These are phyloP conservation scores for Idris sp. DNA, from an alignment of 1,140 invertebrate species.

Conservation along the genomic window DNA sequence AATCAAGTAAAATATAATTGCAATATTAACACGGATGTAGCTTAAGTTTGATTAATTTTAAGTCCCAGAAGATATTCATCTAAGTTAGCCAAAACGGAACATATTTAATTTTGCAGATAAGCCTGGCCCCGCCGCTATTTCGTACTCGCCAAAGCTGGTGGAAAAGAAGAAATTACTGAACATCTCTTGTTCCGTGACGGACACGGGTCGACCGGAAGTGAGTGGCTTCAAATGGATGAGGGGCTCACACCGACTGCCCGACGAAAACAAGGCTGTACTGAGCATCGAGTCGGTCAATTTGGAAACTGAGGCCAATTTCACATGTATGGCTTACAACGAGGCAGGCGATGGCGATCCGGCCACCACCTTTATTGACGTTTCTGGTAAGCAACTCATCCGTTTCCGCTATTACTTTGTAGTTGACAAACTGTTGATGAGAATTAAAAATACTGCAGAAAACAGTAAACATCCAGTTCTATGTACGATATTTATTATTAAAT, in stretches of 20 bases:
- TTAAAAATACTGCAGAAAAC: too few species aligned
- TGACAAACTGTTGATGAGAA: too few species aligned
- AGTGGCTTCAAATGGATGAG: slow-evolving; percentile 88
- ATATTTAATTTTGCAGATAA: slow-evolving; percentile 79
- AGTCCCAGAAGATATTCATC: too few species aligned
- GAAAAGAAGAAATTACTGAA: slow-evolving; percentile 88
- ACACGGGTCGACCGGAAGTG: slow-evolving; percentile 87
- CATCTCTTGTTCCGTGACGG: slow-evolving; percentile 88
- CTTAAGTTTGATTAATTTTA: too few species aligned
- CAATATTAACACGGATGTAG: too few species aligned
- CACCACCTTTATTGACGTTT: slow-evolving; percentile 86
- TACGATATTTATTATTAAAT: too few species aligned
- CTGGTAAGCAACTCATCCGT: slow-evolving; percentile 78
- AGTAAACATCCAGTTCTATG: too few species aligned
- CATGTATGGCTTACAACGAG: slow-evolving; percentile 89
- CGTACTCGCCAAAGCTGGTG: slow-evolving; percentile 85
- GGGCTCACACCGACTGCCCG: slow-evolving; percentile 84
- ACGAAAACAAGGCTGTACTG: slow-evolving; percentile 85
- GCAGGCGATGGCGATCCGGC: slow-evolving; percentile 88
- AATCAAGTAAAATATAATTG: too few species aligned
- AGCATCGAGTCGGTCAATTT: slow-evolving; percentile 88
- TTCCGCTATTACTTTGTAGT: slow-evolving; percentile 46
- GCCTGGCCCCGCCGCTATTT: slow-evolving; percentile 85
- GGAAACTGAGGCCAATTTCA: slow-evolving; percentile 90
- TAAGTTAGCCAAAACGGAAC: not conserved